Evolutionary conservation across 2,888 invertebrate genomes (phyloP).

Genomic region (Phorcus lineatus): DNA sequence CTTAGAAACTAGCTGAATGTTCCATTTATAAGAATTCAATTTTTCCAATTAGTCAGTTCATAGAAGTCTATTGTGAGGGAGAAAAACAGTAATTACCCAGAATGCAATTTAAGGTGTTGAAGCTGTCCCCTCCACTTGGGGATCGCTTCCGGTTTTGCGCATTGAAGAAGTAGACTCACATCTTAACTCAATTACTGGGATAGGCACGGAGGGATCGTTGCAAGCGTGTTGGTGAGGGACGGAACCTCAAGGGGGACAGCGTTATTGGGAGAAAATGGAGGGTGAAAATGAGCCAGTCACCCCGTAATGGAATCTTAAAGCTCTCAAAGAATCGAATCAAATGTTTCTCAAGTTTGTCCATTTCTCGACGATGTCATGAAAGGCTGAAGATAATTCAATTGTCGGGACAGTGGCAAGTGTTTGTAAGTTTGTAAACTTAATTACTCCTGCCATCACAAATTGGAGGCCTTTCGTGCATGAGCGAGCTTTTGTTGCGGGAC

Average conservation of each 20-base stretch:
- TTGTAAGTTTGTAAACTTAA: conserved; percentile 37
- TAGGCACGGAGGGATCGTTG: background rate
- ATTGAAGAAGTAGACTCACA: background rate
- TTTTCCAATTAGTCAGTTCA: conserved; percentile 44
- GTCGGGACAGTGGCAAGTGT: conserved; percentile 24
- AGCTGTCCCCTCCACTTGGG: background rate
- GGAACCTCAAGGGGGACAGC: background rate
- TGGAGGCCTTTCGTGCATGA: conserved; percentile 37
- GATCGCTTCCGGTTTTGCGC: background rate
- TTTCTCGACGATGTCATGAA: conserved; percentile 26
- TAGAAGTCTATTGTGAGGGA: conserved; percentile 37
- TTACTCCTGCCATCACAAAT: conserved; percentile 30
- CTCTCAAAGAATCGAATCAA: conserved; percentile 35
- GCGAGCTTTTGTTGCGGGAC: conserved; percentile 13
- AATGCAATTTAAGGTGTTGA: conserved; percentile 34
- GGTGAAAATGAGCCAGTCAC: conserved; percentile 31
- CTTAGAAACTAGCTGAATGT: conserved; percentile 40
- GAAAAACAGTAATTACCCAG: conserved; percentile 42
- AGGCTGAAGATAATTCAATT: conserved; percentile 29
- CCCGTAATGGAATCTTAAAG: conserved; percentile 36
- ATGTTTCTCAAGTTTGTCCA: conserved; percentile 33
- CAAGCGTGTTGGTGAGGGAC: background rate
- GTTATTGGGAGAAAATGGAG: conserved; percentile 26
- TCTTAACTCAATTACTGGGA: background rate
- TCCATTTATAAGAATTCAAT: conserved; percentile 55